Evolutionary conservation across 2,113 vertebrate genomes (phyloP).

Genomic region (Tyrannus savana): DNA sequence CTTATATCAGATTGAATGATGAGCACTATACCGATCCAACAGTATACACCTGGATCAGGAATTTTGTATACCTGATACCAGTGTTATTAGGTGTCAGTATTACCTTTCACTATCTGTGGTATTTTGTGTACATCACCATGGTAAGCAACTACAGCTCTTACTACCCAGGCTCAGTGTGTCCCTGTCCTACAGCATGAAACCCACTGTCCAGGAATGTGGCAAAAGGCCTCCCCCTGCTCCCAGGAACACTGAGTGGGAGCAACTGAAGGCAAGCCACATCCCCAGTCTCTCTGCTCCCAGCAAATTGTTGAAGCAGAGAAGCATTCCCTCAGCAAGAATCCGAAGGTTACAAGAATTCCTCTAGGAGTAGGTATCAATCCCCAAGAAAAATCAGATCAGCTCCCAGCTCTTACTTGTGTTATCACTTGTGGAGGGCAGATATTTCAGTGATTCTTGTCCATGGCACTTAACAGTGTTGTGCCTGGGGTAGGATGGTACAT

Average conservation of each 20-base stretch:
- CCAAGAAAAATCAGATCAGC: not conserved
- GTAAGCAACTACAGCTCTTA: not conserved
- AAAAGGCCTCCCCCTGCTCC: fast-evolving
- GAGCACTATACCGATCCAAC: not conserved
- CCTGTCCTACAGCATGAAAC: not conserved
- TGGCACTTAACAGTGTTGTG: not conserved
- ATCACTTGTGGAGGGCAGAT: not conserved
- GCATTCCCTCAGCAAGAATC: not conserved
- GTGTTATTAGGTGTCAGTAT: not conserved
- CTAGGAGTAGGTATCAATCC: not conserved
- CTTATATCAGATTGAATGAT: not conserved
- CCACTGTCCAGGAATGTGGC: not conserved
- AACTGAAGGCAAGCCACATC: not conserved
- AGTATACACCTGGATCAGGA: not conserved
- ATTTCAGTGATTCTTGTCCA: not conserved
- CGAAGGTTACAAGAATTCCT: not conserved
- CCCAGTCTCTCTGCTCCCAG: not conserved
- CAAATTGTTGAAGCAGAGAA: not conserved
- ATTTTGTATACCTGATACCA: not conserved
- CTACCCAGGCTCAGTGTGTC: not conserved
- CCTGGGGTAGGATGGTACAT: not conserved
- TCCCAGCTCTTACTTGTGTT: not conserved
- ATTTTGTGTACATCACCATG: not conserved
- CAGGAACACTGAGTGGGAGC: fast-evolving
- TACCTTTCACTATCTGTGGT: not conserved